phyloP scores from a whole-genome alignment of 2,113 vertebrate genomes.

The Podarcis cretensis region DNA sequence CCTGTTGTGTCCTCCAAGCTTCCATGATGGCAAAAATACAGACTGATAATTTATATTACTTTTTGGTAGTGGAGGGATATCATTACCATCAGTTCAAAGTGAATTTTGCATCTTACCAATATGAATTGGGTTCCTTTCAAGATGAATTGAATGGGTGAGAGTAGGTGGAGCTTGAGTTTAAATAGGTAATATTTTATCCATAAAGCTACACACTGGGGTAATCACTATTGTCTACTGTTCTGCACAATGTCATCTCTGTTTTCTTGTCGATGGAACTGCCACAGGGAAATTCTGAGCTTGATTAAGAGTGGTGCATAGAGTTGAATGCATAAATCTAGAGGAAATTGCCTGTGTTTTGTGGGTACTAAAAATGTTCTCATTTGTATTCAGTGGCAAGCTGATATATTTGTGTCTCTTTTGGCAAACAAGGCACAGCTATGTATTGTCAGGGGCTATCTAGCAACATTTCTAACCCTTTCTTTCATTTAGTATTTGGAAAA shows the following conservation, averaged over 20 bases:
- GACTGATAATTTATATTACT: too few relatives aligned
- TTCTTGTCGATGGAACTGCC: not conserved
- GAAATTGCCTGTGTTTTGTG: not conserved
- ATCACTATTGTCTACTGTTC: not conserved
- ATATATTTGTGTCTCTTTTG: not conserved
- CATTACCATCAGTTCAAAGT: too few relatives aligned
- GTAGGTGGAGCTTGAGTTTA: not conserved
- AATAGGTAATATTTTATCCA: not conserved
- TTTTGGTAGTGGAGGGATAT: too few relatives aligned
- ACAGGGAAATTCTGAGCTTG: not conserved
- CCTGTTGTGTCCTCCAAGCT: not conserved
- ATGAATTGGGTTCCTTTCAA: not conserved
- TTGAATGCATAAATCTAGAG: not conserved
- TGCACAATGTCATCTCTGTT: not conserved
- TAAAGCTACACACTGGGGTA: not conserved
- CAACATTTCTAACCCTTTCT: not conserved
- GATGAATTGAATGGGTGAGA: not conserved
- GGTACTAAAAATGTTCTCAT: slow-evolving; percentile 9
- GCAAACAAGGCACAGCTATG: not conserved
- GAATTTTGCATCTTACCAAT: too few relatives aligned
- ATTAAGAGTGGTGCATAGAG: not conserved
- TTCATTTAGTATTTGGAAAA: not conserved
- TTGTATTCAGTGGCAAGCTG: slow-evolving; percentile 17
- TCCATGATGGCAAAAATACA: not conserved
- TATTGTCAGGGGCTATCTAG: not conserved